Evolutionary conservation across 2,888 invertebrate species (phyloP).

Genomic region (Resseliella maxima): DNA sequence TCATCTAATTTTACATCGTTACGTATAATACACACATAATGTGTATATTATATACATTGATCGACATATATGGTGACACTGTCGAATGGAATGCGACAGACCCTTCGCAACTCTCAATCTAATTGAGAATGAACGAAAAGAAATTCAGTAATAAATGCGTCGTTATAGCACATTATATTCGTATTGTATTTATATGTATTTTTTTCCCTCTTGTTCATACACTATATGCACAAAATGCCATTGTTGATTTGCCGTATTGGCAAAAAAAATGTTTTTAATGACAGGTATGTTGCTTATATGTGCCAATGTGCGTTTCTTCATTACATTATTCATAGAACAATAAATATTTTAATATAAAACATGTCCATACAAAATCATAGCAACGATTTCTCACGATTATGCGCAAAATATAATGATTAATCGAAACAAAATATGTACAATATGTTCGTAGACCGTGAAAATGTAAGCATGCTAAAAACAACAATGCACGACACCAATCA

Average conservation of each 20-base stretch:
- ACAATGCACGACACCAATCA: not conserved
- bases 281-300: not conserved
- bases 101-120: not conserved
- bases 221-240: no score
- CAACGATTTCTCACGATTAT: not conserved
- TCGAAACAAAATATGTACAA: not conserved
- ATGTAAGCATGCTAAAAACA: not conserved
- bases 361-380: no score
- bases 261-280: conserved; percentile 12
- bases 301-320: not conserved
- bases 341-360: conserved; percentile 9
- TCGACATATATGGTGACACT: not conserved
- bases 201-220: no score
- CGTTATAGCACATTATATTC: conserved; percentile 7
- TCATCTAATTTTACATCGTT: not conserved
- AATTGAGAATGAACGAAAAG: not conserved
- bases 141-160: not conserved
- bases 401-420: conserved; percentile 30
- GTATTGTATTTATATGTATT: not conserved
- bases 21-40: not conserved
- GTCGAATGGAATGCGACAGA: not conserved
- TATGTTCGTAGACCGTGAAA: conserved; percentile 21
- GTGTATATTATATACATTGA: not conserved
- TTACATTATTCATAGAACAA: conserved; percentile 45
- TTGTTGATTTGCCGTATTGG: not conserved